Evolutionary conservation across 1,140 invertebrate genomes (phyloP).

Genomic region (Plectrocnemia conspersa): DNA sequence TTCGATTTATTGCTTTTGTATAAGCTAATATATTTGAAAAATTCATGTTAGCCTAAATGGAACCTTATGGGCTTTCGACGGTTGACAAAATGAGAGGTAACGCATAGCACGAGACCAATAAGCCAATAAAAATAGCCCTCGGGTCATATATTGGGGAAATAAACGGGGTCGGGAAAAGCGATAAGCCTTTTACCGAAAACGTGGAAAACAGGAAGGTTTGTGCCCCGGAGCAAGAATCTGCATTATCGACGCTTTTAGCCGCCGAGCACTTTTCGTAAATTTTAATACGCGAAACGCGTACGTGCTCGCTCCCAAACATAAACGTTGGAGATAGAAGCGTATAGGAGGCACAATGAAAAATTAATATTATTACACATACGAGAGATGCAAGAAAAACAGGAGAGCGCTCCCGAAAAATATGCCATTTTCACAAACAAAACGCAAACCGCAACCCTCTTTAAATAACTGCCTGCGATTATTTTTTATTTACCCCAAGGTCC

Average conservation of each 20-base stretch:
- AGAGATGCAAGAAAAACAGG: no score
- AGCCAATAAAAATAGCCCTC: slow-evolving; percentile 27
- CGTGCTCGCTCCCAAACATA: no score
- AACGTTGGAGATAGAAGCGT: no score
- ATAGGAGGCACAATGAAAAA: no score
- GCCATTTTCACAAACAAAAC: slow-evolving; percentile 9
- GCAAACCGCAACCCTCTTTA: neutral
- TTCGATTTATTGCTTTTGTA: no score
- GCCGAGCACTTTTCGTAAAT: no score
- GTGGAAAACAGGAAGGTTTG: neutral
- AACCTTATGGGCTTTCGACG: slow-evolving; percentile 2
- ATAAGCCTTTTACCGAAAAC: slow-evolving; percentile 13
- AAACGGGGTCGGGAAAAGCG: neutral
- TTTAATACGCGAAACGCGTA: no score
- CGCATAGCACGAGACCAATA: slow-evolving; percentile 24
- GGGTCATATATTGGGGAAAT: neutral
- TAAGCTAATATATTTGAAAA: no score
- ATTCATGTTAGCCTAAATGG: slow-evolving; percentile 1
- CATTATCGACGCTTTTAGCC: no score
- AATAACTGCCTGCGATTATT: slow-evolving; percentile 26
- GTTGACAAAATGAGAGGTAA: slow-evolving; percentile 13
- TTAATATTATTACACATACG: no score
- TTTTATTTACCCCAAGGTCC: slow-evolving; percentile 14
- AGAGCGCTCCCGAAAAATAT: neutral
- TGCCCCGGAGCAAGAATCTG: neutral